These are phyloP conservation scores for Tridacna gigas DNA, from an alignment of 2,888 invertebrate genomes.

Conservation along the genomic window DNA sequence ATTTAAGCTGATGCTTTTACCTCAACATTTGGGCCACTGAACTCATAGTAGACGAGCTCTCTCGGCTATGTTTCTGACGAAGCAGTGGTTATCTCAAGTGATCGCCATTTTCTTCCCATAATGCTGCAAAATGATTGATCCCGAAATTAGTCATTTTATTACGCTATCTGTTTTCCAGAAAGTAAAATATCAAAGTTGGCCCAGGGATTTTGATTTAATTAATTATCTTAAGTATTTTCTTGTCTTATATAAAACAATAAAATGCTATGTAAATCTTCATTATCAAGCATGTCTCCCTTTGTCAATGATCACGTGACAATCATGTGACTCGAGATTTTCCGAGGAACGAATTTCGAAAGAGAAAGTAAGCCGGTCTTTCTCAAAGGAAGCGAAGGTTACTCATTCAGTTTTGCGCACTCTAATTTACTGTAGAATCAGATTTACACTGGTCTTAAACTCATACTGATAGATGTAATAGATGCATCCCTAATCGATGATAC, in stretches of 20 bases:
- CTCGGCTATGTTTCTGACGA: conserved; percentile 65
- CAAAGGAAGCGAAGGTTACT: too few relatives aligned
- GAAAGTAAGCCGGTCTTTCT: too few relatives aligned
- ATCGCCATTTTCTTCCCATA: conserved; percentile 69
- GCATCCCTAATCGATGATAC: too few relatives aligned
- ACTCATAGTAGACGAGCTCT: conserved; percentile 73
- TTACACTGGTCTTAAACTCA: too few relatives aligned
- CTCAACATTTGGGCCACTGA: conserved; percentile 76
- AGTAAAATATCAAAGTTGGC: too few relatives aligned
- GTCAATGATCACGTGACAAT: background rate
- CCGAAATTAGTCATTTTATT: background rate
- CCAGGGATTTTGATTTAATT: too few relatives aligned
- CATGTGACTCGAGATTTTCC: background rate
- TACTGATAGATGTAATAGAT: too few relatives aligned
- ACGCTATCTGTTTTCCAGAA: too few relatives aligned
- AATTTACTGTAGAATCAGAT: too few relatives aligned
- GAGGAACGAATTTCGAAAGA: background rate
- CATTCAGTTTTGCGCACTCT: too few relatives aligned
- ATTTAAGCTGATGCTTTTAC: conserved; percentile 32
- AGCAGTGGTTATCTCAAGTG: conserved; percentile 66
- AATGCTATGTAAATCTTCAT: background rate
- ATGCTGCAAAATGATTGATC: conserved; percentile 6
- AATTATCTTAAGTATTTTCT: too few relatives aligned
- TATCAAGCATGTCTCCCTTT: background rate
- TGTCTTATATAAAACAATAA: too few relatives aligned